Evolutionary conservation across 2,113 vertebrate species (phyloP).

Genomic region (Gopherus evgoodei): DNA sequence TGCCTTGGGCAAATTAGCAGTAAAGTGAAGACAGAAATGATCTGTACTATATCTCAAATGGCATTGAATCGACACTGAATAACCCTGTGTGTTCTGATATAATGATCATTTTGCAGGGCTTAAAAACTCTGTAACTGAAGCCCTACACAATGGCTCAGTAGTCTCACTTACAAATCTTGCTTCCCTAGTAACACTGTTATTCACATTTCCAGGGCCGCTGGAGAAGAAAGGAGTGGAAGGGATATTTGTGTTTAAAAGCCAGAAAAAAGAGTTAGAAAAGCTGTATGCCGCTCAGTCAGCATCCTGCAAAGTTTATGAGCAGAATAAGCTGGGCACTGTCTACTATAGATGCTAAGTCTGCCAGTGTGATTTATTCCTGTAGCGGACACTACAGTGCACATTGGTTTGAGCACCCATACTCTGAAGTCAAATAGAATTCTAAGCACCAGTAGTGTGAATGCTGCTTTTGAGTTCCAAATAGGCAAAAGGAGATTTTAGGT

Average conservation of each 20-base stretch:
- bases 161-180: not conserved
- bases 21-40: constrained; percentile 53
- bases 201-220: not conserved
- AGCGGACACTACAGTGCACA: not conserved
- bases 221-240: not conserved
- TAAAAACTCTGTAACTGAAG: constrained; percentile 31
- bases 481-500: not conserved
- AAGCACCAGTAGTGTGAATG: not conserved
- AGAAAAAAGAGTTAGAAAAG: not conserved
- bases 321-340: not conserved
- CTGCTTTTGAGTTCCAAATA: not conserved
- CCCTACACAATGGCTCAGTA: not conserved
- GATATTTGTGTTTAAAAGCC: not conserved
- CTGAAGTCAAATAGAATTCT: not conserved
- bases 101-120: constrained; percentile 47
- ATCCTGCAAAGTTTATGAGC: not conserved
- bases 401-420: not conserved
- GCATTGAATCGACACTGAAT: constrained; percentile 43
- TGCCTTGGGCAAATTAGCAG: constrained; percentile 57
- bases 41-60: constrained; percentile 35
- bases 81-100: constrained; percentile 59
- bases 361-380: not conserved
- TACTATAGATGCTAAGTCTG: not conserved
- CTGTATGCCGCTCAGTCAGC: not conserved
- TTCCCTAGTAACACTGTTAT: not conserved